These are phyloP conservation scores for Alauda arvensis DNA, from an alignment of 2,797 vertebrate species.

Conservation along the genomic window DNA sequence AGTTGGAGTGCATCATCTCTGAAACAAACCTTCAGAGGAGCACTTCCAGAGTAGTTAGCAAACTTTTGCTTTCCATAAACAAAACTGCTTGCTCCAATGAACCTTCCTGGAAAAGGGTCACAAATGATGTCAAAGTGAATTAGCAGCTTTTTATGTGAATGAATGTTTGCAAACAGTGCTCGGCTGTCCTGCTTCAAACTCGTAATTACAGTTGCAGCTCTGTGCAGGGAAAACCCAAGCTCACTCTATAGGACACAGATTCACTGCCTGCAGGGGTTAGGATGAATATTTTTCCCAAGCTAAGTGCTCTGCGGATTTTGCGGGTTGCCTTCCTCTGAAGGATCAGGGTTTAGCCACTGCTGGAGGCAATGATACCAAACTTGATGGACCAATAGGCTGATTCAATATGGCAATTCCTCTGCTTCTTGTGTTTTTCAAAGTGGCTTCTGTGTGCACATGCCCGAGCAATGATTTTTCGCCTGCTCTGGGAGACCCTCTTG, in stretches of 20 bases:
- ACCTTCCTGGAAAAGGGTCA: constrained; percentile 50
- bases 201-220: constrained; percentile 7
- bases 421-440: constrained; percentile 37
- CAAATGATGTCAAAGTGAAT: constrained; percentile 58
- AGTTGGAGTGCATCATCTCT: background rate
- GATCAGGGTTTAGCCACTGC: constrained; percentile 28
- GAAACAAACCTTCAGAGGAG: background rate
- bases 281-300: background rate
- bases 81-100: constrained; percentile 26
- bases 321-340: constrained; percentile 13
- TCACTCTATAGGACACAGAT: constrained; percentile 8
- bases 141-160: constrained; percentile 19
- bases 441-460: constrained; percentile 35
- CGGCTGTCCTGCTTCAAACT: constrained; percentile 12
- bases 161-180: constrained; percentile 33
- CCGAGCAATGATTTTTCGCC: constrained; percentile 28
- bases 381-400: constrained; percentile 63
- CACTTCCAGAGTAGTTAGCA: constrained; percentile 29
- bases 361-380: constrained; percentile 55
- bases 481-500: background rate
- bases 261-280: constrained; percentile 26
- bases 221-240: background rate
- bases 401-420: constrained; percentile 63
- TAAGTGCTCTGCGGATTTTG: background rate
- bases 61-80: constrained; percentile 52